Percentiles rank a stretch among this genome's conserved stretches.
These are phyloP conservation scores for Cinara cedri DNA, from an alignment of 2,888 invertebrate species.

Conservation along the genomic window DNA sequence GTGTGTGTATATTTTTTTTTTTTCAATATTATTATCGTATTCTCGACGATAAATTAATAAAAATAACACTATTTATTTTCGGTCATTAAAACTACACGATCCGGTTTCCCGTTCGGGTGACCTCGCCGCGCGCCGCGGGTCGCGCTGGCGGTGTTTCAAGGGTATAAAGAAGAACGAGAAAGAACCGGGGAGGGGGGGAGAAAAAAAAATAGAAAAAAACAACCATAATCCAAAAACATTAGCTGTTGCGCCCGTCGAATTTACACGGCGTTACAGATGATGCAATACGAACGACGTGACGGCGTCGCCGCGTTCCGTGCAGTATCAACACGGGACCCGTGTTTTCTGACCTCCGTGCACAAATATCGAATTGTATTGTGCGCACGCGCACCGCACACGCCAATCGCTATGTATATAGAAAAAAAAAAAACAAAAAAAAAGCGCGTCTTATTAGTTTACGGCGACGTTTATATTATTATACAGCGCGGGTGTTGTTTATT, in stretches of 20 bases:
- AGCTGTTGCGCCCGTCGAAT: constrained; percentile 14
- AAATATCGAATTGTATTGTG: too few relatives aligned
- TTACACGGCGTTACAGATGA: constrained; percentile 10
- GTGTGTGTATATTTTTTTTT: too few relatives aligned
- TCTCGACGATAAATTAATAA: constrained; percentile 19
- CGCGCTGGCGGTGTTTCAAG: constrained; percentile 1
- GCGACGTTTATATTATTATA: constrained; percentile 16
- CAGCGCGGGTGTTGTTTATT: too few relatives aligned
- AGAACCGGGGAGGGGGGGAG: too few relatives aligned
- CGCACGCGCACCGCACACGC: too few relatives aligned
- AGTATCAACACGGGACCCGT: constrained; percentile 4
- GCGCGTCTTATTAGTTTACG: constrained; percentile 23
- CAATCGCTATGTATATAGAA: constrained; percentile 30
- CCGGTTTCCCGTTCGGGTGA: constrained; percentile 25
- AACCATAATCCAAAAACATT: constrained; percentile 34
- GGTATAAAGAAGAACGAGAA: constrained; percentile 2
- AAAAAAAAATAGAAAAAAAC: not conserved
- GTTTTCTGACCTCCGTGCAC: constrained; percentile 15
- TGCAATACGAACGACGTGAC: not conserved
- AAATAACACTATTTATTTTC: constrained; percentile 24
- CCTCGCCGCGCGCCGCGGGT: constrained; percentile 2
- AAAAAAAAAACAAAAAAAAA: too few relatives aligned
- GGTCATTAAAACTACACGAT: constrained; percentile 23
- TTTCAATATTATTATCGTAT: not conserved
- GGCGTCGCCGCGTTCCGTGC: too few relatives aligned